Percentiles rank a stretch among this genome's conserved stretches.
Evolutionary conservation across 2,797 vertebrate species (phyloP).

Genomic region (Heteromormyrus szaboi): DNA sequence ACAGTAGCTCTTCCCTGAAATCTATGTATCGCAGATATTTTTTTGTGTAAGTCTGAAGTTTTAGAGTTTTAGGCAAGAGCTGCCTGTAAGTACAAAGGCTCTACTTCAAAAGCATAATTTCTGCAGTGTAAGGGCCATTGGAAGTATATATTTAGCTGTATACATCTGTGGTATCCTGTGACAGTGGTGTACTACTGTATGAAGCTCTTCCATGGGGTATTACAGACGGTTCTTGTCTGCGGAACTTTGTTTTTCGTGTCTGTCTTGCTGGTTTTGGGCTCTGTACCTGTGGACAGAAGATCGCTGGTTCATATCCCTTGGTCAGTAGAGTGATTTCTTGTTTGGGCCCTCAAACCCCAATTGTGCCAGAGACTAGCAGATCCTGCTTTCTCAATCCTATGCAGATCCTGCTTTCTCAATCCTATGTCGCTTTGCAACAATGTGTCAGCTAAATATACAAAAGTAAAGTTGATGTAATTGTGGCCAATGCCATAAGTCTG

Average conservation of each 20-base stretch:
- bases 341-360: neutral
- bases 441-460: neutral
- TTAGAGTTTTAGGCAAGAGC: neutral
- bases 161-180: neutral
- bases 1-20: neutral
- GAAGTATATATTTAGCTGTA: neutral
- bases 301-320: neutral
- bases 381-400: too few relatives aligned
- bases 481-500: neutral
- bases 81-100: neutral
- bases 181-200: neutral
- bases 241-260: neutral
- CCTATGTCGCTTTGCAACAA: neutral
- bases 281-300: neutral
- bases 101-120: neutral
- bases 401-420: too few relatives aligned
- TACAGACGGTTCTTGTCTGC: neutral
- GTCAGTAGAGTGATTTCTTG: neutral
- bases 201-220: neutral
- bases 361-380: neutral
- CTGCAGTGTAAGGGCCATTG: neutral
- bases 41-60: neutral
- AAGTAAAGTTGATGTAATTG: neutral
- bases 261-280: neutral
- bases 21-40: neutral